Percentiles rank a stretch among this genome's conserved stretches.
phyloP scores from a whole-genome alignment of 2,888 invertebrate genomes.

The Tupiocoris notatus region DNA sequence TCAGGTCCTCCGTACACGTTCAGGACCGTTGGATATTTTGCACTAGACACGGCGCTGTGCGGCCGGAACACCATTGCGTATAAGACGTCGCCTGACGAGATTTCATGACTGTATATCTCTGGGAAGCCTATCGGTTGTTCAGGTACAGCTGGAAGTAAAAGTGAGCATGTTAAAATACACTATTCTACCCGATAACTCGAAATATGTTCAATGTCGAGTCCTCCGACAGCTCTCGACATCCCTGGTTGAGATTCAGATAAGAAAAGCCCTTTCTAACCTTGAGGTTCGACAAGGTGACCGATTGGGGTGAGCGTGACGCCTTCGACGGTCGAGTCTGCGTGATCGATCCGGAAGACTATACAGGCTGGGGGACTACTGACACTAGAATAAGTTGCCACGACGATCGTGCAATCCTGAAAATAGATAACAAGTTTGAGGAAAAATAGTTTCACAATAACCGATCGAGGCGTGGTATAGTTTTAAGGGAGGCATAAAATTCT shows the following conservation, averaged over 20 bases:
- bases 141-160: conserved; percentile 39
- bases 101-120: conserved; percentile 68
- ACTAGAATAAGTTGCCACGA: conserved; percentile 81
- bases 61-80: conserved; percentile 91
- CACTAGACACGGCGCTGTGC: conserved; percentile 61
- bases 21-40: conserved; percentile 86
- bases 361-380: conserved; percentile 72
- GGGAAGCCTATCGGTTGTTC: conserved; percentile 57
- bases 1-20: conserved; percentile 99
- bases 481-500: too few species aligned
- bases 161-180: too few species aligned
- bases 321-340: conserved; percentile 67
- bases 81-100: conserved; percentile 68
- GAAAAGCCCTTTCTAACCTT: conserved; percentile 52
- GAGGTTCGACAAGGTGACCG: conserved; percentile 70
- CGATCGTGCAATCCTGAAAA: conserved; percentile 73
- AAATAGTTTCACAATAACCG: too few species aligned
- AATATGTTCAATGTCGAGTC: too few species aligned
- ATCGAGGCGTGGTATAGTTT: too few species aligned
- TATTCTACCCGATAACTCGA: too few species aligned
- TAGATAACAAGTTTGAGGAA: too few species aligned
- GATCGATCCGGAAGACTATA: conserved; percentile 67
- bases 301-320: conserved; percentile 67
- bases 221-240: too few species aligned
- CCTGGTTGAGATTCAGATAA: too few species aligned